These are phyloP conservation scores for Parnassius orleans DNA, from an alignment of 2,888 invertebrate genomes.

Conservation along the genomic window DNA sequence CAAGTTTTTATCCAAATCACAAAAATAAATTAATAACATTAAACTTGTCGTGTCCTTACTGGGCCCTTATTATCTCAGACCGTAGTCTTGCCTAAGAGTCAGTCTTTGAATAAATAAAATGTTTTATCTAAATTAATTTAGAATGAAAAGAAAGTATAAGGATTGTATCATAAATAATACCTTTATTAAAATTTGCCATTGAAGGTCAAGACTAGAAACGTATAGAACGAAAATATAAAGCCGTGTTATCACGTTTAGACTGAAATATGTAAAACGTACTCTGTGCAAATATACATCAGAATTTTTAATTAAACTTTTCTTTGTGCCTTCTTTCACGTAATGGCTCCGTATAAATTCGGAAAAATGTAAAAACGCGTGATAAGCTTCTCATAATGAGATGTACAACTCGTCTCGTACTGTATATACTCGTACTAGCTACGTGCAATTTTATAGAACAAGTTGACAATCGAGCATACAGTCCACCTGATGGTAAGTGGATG, in stretches of 20 bases:
- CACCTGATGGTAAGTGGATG: too few relatives aligned
- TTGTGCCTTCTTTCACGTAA: not conserved
- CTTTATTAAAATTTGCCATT: not conserved
- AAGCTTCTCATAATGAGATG: conserved; percentile 6
- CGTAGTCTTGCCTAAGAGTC: too few relatives aligned
- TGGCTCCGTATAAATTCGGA: not conserved
- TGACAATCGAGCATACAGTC: too few relatives aligned
- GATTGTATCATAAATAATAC: not conserved
- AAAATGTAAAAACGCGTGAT: conserved; percentile 1
- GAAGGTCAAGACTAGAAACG: not conserved
- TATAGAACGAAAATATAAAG: not conserved
- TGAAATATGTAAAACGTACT: not conserved
- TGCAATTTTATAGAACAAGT: not conserved
- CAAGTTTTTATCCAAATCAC: too few relatives aligned
- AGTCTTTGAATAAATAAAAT: too few relatives aligned
- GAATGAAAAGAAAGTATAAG: not conserved
- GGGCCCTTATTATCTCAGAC: too few relatives aligned
- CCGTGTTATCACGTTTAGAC: too few relatives aligned
- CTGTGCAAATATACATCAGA: too few relatives aligned
- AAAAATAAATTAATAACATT: too few relatives aligned
- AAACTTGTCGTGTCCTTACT: too few relatives aligned
- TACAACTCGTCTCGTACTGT: conserved; percentile 4
- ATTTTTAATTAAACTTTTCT: not conserved
- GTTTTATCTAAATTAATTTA: not conserved
- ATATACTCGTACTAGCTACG: not conserved